Conservation (phyloP, 2,888 invertebrate genomes). For the Mythimna ferrago region DNA sequence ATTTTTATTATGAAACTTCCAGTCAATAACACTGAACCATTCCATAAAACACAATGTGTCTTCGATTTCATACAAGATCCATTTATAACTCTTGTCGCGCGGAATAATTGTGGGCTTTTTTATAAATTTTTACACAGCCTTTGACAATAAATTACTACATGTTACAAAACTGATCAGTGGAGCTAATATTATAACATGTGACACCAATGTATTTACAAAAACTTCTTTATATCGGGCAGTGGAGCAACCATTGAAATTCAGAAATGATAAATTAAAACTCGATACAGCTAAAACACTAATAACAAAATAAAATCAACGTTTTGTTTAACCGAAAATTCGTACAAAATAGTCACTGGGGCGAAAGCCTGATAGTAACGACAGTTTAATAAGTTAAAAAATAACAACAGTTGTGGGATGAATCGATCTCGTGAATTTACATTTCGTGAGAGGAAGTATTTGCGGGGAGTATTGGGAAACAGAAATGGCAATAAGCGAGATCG, state of each 20-base stretch:
- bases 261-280: constrained; percentile 63
- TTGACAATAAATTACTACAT: constrained; percentile 89
- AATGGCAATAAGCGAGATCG: constrained; percentile 59
- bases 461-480: constrained; percentile 39
- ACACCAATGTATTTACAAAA: constrained; percentile 89
- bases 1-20: constrained; percentile 90
- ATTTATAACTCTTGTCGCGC: constrained; percentile 81
- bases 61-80: constrained; percentile 86
- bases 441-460: constrained; percentile 35
- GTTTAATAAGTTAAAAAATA: constrained; percentile 42
- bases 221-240: constrained; percentile 81
- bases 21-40: constrained; percentile 90
- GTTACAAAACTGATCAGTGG: constrained; percentile 89
- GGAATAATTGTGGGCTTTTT: constrained; percentile 83
- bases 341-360: constrained; percentile 30
- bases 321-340: constrained; percentile 58
- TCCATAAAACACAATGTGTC: constrained; percentile 87
- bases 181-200: constrained; percentile 85
- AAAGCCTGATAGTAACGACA: constrained; percentile 28
- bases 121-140: constrained; percentile 89
- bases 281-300: constrained; percentile 60
- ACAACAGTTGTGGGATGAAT: constrained; percentile 27
- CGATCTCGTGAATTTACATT: constrained; percentile 60
- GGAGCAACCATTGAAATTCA: constrained; percentile 66
- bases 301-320: constrained; percentile 66